Conservation (phyloP, 2,888 invertebrate genomes). For the Antheraea assamensis region DNA sequence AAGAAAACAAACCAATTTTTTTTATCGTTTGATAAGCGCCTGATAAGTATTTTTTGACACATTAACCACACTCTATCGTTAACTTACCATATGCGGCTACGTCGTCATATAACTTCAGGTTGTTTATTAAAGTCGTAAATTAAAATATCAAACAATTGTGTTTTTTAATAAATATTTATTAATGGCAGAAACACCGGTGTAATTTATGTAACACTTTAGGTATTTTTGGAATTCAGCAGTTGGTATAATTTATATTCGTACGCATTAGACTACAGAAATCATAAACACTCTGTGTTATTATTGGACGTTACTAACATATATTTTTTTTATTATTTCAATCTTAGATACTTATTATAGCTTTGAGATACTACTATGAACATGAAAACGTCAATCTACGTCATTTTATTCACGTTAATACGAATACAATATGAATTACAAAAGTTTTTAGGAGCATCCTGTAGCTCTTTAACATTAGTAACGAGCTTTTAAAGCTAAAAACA, state of each 20-base stretch:
- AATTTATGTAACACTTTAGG: constrained; percentile 56
- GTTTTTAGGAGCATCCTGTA: not conserved
- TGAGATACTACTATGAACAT: constrained; percentile 15
- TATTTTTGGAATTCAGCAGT: constrained; percentile 34
- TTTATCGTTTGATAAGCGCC: no score
- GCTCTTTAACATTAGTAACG: not conserved
- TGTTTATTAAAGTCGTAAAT: no score
- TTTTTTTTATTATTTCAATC: constrained; percentile 22
- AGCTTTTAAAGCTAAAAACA: constrained; percentile 14
- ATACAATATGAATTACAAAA: not conserved
- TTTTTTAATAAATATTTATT: constrained; percentile 67
- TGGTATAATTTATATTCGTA: constrained; percentile 33
- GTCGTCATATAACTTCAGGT: no score
- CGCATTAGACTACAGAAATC: constrained; percentile 30
- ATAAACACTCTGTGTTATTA: constrained; percentile 40
- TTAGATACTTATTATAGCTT: constrained; percentile 14
- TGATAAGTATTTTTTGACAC: no score
- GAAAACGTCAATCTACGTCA: not conserved
- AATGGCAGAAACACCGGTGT: constrained; percentile 67
- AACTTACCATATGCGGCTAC: no score
- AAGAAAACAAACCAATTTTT: no score
- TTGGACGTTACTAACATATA: constrained; percentile 26
- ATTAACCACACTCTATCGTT: no score
- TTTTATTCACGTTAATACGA: constrained; percentile 12
- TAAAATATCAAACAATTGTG: not conserved